These are phyloP conservation scores for Anguilla anguilla DNA, from an alignment of 2,797 vertebrate species.

Conservation along the genomic window DNA sequence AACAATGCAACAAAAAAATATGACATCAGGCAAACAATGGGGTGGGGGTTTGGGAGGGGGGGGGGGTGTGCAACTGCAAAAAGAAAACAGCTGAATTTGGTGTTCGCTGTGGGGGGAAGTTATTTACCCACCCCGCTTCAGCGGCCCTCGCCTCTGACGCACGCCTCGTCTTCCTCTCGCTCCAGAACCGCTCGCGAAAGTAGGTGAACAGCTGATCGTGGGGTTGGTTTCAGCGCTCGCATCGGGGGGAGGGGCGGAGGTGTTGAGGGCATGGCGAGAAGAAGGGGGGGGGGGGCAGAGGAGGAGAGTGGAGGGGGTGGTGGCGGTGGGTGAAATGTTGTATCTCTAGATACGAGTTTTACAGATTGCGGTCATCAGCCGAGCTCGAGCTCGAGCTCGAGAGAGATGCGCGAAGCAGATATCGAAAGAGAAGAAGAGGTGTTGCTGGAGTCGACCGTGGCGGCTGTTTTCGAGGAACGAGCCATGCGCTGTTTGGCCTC, in stretches of 20 bases:
- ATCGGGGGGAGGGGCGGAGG: neutral
- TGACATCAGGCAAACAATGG: neutral
- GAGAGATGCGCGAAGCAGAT: neutral
- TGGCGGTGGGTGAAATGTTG: neutral
- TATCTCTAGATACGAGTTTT: neutral
- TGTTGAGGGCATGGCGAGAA: neutral
- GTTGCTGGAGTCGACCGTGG: neutral
- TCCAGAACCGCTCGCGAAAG: neutral
- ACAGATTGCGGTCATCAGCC: neutral
- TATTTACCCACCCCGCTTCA: neutral
- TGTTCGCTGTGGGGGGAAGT: neutral
- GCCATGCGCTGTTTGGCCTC: neutral
- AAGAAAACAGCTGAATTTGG: neutral
- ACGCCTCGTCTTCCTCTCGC: neutral
- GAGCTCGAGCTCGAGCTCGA: neutral
- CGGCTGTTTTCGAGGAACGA: slow-evolving; percentile 7
- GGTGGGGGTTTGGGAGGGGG: too few species aligned
- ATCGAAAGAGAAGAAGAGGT: neutral
- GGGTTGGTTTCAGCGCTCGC: neutral
- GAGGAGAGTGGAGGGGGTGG: neutral
- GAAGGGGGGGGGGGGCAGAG: neutral
- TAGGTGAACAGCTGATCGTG: neutral
- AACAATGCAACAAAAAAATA: neutral
- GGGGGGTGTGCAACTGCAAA: too few species aligned
- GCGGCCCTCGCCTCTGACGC: neutral